A percentile compares a stretch with the other conserved stretches of the same genome.
These are phyloP conservation scores for Erebia epiphron DNA, from an alignment of 2,888 invertebrate genomes.

Conservation along the genomic window DNA sequence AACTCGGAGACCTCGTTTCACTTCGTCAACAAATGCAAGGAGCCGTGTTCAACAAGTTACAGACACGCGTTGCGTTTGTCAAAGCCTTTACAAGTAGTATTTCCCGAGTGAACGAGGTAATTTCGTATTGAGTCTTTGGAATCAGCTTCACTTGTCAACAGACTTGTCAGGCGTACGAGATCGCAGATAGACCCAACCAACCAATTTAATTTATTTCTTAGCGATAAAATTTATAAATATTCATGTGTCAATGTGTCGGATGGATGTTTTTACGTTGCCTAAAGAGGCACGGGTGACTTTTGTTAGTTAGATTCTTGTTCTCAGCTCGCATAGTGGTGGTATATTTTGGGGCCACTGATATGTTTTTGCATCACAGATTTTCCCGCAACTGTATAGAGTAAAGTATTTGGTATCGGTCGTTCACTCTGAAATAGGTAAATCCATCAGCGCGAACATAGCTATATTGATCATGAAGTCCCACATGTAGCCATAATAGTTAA, in stretches of 20 bases:
- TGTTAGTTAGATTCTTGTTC: too few species aligned
- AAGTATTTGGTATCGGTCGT: too few species aligned
- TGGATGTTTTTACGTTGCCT: slow-evolving; percentile 1
- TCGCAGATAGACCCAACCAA: slow-evolving; percentile 1
- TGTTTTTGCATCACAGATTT: too few species aligned
- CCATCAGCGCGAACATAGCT: too few species aligned
- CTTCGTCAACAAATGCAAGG: too few species aligned
- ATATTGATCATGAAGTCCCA: too few species aligned
- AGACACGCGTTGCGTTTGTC: background rate
- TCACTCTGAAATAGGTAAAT: too few species aligned
- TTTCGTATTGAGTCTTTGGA: slow-evolving; percentile 7
- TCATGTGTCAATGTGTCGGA: slow-evolving; percentile 14
- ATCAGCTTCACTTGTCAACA: slow-evolving; percentile 5
- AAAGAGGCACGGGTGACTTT: background rate
- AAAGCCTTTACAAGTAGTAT: background rate
- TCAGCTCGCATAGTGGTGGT: too few species aligned
- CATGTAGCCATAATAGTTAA: background rate
- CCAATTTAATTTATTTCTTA: slow-evolving; percentile 1
- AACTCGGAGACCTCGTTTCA: too few species aligned
- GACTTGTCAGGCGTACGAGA: background rate
- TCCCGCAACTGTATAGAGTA: too few species aligned
- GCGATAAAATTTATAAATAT: slow-evolving; percentile 12
- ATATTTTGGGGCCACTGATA: too few species aligned
- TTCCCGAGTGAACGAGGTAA: background rate
- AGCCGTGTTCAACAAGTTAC: background rate